Evolutionary conservation across 2,888 invertebrate species (phyloP).

Genomic region (Lasius fuliginosus): DNA sequence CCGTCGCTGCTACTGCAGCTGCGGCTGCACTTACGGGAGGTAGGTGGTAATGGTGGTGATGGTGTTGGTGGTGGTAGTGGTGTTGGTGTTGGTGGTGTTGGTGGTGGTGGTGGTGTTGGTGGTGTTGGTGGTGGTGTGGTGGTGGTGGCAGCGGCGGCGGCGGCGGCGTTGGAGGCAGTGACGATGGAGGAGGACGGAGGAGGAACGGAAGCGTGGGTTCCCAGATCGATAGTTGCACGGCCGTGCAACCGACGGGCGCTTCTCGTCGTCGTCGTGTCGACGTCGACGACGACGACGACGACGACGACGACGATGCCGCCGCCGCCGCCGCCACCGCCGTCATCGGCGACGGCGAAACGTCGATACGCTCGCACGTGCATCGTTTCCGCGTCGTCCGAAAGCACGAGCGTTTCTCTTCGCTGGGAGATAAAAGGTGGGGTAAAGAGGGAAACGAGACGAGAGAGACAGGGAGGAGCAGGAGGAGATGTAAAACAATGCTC

Average conservation of each 20-base stretch:
- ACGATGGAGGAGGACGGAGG: slow-evolving; percentile 68
- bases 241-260: slow-evolving; percentile 83
- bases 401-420: slow-evolving; percentile 61
- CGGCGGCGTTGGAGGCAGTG: slow-evolving; percentile 65
- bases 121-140: neutral
- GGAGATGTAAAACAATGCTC: slow-evolving; percentile 55
- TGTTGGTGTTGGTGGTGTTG: slow-evolving; percentile 17
- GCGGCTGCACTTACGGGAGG: slow-evolving; percentile 54
- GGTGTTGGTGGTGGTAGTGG: neutral
- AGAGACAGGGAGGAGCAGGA: neutral
- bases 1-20: slow-evolving; percentile 49
- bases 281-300: slow-evolving; percentile 60
- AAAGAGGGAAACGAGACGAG: slow-evolving; percentile 18
- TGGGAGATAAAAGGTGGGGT: slow-evolving; percentile 31
- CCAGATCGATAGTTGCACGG: slow-evolving; percentile 83
- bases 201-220: slow-evolving; percentile 80
- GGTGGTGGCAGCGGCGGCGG: slow-evolving; percentile 35
- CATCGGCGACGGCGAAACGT: slow-evolving; percentile 66
- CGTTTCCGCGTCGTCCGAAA: slow-evolving; percentile 71
- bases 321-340: slow-evolving; percentile 53
- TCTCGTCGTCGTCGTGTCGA: slow-evolving; percentile 74
- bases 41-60: slow-evolving; percentile 35
- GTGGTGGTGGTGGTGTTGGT: neutral
- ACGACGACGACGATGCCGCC: slow-evolving; percentile 43
- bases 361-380: slow-evolving; percentile 80